A percentile compares a stretch with the other conserved stretches of the same genome.
phyloP scores from a whole-genome alignment of 2,113 vertebrate species.

The Struthidea cinerea region DNA sequence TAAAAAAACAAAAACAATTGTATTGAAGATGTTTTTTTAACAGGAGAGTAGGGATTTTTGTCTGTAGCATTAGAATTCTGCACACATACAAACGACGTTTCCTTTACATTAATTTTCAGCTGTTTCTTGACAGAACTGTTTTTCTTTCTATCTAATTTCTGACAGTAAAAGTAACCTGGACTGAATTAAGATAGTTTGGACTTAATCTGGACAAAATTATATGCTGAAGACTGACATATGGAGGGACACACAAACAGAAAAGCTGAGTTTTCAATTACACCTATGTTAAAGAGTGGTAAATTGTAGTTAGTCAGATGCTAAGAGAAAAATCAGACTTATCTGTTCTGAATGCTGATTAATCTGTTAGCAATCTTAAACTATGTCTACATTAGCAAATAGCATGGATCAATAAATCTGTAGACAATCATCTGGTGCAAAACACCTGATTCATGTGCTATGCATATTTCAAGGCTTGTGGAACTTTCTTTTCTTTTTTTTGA shows the following conservation, averaged over 20 bases:
- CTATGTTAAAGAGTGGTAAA: background rate
- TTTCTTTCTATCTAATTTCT: background rate
- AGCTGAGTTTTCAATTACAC: background rate
- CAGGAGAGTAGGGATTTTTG: background rate
- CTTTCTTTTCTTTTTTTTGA: background rate
- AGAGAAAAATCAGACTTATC: background rate
- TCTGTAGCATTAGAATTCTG: background rate
- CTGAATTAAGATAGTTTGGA: background rate
- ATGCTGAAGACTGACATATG: background rate
- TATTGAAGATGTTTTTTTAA: background rate
- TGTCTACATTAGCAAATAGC: background rate
- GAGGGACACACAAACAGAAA: background rate
- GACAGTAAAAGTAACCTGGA: background rate
- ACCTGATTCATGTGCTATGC: background rate
- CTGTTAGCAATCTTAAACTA: background rate
- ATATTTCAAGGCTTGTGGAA: background rate
- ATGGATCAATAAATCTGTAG: background rate
- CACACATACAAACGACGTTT: background rate
- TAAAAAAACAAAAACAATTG: background rate
- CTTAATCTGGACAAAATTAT: background rate
- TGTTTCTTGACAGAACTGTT: background rate
- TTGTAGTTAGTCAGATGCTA: background rate
- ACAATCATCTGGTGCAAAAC: background rate
- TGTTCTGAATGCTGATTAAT: background rate
- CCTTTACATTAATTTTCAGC: background rate